phyloP scores from a whole-genome alignment of 2,888 invertebrate genomes.

The Polyommatus iphigenia region DNA sequence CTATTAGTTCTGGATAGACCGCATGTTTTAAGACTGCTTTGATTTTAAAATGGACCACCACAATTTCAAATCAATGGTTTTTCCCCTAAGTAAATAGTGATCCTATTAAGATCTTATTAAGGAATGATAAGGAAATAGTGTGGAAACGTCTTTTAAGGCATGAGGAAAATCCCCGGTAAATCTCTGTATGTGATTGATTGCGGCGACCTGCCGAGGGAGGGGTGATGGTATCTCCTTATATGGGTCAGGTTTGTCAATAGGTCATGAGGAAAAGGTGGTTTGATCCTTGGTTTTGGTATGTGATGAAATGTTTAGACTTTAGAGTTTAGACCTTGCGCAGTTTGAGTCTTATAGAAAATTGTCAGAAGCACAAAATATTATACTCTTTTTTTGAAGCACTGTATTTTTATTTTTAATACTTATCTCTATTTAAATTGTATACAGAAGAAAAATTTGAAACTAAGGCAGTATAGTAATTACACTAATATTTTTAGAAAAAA shows the following conservation, averaged over 20 bases:
- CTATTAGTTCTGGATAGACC: no score
- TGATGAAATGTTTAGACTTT: not conserved
- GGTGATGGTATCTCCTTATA: not conserved
- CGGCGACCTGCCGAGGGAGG: not conserved
- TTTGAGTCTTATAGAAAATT: no score
- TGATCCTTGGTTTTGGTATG: not conserved
- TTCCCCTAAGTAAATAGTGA: not conserved
- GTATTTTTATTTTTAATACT: no score
- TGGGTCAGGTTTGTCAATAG: not conserved
- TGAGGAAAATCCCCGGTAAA: not conserved
- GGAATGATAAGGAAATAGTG: not conserved
- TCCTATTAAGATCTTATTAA: not conserved
- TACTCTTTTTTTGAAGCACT: no score
- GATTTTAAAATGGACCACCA: not conserved
- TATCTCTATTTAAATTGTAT: no score
- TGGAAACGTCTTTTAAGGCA: not conserved
- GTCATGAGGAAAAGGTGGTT: not conserved
- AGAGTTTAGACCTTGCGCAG: no score
- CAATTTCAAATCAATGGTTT: not conserved
- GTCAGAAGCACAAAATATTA: no score
- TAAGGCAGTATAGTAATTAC: no score
- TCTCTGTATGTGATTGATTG: constrained; percentile 21
- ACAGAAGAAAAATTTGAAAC: no score
- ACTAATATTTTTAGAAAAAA: no score
- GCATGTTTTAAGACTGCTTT: not conserved